Evolutionary conservation across 2,888 invertebrate genomes (phyloP).

Genomic region (Aphrophora alni): DNA sequence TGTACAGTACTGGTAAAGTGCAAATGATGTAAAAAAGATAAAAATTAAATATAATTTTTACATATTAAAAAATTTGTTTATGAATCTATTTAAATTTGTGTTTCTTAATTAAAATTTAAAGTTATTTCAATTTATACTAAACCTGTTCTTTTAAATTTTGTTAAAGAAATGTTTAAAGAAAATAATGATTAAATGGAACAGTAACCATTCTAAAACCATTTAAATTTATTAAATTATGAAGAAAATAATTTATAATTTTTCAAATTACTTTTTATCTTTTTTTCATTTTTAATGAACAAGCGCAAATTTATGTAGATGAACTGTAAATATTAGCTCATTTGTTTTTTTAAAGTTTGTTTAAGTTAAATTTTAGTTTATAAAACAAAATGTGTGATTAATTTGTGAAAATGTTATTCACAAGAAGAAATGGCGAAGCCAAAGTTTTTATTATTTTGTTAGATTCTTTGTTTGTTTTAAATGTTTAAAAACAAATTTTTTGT

Average conservation of each 20-base stretch:
- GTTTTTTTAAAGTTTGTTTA: conserved; percentile 24
- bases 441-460: conserved; percentile 44
- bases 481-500: conserved; percentile 16
- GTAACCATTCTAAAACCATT: no score
- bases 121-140: no score
- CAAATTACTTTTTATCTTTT: no score
- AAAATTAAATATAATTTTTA: conserved; percentile 6
- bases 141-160: no score
- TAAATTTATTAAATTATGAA: neutral
- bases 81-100: neutral
- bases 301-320: neutral
- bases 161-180: no score
- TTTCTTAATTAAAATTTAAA: neutral
- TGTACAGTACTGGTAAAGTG: conserved; percentile 11
- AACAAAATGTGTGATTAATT: conserved; percentile 4
- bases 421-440: conserved; percentile 45
- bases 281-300: conserved; percentile 21
- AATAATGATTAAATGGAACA: no score
- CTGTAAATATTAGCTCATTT: conserved; percentile 35
- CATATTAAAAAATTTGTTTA: neutral
- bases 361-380: conserved; percentile 32
- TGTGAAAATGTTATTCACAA: conserved; percentile 31
- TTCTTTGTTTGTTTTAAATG: conserved; percentile 41
- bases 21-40: neutral
- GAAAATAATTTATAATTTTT: no score